Conservation (phyloP, 2,113 vertebrate species). For the Hassar affinis region DNA sequence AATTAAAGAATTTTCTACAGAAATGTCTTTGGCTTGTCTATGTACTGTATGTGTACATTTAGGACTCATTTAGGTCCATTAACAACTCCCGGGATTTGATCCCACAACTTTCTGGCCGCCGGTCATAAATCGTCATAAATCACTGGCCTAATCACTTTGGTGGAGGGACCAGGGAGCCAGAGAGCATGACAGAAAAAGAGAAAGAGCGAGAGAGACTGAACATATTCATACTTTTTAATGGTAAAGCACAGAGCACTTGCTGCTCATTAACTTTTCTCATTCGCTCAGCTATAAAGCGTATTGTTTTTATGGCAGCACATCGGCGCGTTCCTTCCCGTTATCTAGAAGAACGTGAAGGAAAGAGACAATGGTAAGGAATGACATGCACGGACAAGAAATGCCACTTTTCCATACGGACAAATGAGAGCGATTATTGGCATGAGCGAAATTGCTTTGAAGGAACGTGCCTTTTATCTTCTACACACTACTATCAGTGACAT, state of each 20-base stretch:
- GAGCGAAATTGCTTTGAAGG: conserved; percentile 21
- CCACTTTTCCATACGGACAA: conserved; percentile 41
- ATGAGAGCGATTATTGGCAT: conserved; percentile 28
- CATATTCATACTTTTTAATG: conserved; percentile 40
- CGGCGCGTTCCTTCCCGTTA: conserved; percentile 16
- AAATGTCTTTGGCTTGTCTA: neutral
- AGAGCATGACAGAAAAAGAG: neutral
- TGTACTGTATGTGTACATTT: neutral
- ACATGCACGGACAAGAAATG: conserved; percentile 28
- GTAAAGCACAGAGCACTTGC: conserved; percentile 15
- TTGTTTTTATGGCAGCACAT: conserved; percentile 43
- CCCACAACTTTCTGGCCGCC: neutral
- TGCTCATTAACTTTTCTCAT: conserved; percentile 39
- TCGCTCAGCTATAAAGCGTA: conserved; percentile 10
- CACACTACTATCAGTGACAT: neutral
- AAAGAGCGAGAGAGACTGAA: conserved; percentile 1
- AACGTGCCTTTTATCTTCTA: conserved; percentile 5
- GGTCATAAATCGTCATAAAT: neutral
- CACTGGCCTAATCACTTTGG: neutral
- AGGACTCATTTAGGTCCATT: neutral
- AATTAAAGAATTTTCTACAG: neutral
- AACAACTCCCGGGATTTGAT: neutral
- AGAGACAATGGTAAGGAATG: conserved; percentile 31
- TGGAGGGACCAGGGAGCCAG: neutral
- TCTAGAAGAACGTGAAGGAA: conserved; percentile 32